Base-by-base conservation (phyloP, 1,140 invertebrate genomes). In the Cataglyphis hispanica region DNA sequence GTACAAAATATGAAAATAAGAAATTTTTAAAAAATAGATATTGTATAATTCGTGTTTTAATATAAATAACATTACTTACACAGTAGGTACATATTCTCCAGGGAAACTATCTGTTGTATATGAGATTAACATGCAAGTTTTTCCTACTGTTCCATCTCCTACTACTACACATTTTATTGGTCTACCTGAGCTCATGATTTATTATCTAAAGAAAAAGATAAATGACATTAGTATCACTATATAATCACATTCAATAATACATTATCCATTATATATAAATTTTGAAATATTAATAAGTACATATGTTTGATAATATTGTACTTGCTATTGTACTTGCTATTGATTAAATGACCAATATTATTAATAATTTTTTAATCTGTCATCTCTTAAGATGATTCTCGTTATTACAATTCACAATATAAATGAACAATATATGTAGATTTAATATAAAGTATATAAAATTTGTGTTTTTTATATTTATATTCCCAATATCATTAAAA, bases 31-130 rank as follows among this genome's bases (percentile, higher is more conserved):
- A 25, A 74, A 53, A 11, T 7, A 37, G 0, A 53, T 16, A 25
- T 63, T 25, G 1, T 60, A 58, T 11, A 34, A 58, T 2, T 34
- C 13, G 11, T 4, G 31, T 31, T 31, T 31, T 31, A 72, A 67
- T 43, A 22, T 10, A 61, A 64, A 6, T 50, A 72, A 37, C 40
- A 77, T 50, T 88, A 97, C 97, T 97, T 96, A 98, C 98, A 98
- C 98, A 93, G 98, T 99, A 91, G 98, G 98, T 87, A 99, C 98
- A 97, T 99, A 99, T 97, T 99, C 98, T 88, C 99, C 99, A 78
- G 99, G 99, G 96, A 99, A 99, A 96, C 98, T 99, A 94, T 99
- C 99, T 89, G 99, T 99, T 40, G 99, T 99, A 93, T 99, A 99
- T 56, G 98, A 99, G 95, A 99, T 99, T 91, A 99, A 96, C 98